These are phyloP conservation scores for Quadriops clusia DNA, from an alignment of 2,888 invertebrate species.

Conservation along the genomic window DNA sequence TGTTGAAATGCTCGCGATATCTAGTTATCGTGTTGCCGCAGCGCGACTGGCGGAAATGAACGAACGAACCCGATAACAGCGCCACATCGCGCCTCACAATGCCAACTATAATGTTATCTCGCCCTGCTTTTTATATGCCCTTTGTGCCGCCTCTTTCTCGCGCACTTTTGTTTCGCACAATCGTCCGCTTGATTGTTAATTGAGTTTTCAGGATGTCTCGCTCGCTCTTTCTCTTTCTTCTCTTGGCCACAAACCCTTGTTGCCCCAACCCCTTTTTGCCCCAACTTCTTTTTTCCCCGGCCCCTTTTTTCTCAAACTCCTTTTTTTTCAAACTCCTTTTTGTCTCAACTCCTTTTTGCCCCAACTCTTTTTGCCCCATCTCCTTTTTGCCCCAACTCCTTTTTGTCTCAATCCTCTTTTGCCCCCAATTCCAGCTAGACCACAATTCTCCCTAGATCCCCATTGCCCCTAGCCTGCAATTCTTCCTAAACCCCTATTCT, in stretches of 20 bases:
- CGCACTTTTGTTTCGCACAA: conserved; percentile 31
- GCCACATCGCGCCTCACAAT: conserved; percentile 30
- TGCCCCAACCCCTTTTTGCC: conserved; percentile 6
- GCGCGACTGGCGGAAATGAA: conserved; percentile 38
- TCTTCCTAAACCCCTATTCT: too few species aligned
- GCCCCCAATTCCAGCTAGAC: too few species aligned
- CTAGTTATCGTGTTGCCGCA: conserved; percentile 38
- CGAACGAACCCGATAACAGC: conserved; percentile 37
- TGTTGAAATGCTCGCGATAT: conserved; percentile 38
- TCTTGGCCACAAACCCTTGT: conserved; percentile 8
- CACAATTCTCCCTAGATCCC: too few species aligned
- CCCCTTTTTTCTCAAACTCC: too few species aligned
- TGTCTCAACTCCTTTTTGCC: too few species aligned
- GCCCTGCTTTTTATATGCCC: conserved; percentile 29
- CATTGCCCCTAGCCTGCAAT: too few species aligned
- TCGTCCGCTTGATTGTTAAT: conserved; percentile 35
- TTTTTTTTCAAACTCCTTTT: too few species aligned
- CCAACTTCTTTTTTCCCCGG: too few species aligned
- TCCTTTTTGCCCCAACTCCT: too few species aligned
- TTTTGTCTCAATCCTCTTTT: too few species aligned
- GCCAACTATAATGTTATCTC: conserved; percentile 35
- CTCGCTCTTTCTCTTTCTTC: conserved; percentile 5
- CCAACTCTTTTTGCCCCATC: too few species aligned
- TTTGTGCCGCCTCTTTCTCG: conserved; percentile 32
- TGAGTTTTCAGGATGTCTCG: conserved; percentile 30